Percentiles rank a stretch among this genome's conserved stretches.
These are phyloP conservation scores for Remorina albescens DNA, from an alignment of 2,797 vertebrate species.

Conservation along the genomic window DNA sequence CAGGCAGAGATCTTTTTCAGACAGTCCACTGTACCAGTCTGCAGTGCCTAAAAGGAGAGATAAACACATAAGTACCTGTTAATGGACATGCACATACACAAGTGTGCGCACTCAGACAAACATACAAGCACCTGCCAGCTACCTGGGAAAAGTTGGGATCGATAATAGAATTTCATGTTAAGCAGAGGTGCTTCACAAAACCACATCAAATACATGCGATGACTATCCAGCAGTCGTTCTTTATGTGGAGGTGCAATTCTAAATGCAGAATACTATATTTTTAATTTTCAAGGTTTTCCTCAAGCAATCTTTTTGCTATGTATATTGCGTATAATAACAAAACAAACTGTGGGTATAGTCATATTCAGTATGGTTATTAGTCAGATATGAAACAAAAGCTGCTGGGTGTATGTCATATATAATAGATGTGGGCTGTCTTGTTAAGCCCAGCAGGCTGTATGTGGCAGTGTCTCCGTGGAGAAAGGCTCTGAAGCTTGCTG, in stretches of 20 bases:
- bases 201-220: constrained; percentile 50
- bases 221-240: constrained; percentile 36
- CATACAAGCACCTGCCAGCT: constrained; percentile 67
- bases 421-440: constrained; percentile 84
- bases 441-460: constrained; percentile 81
- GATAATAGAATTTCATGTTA: constrained; percentile 61
- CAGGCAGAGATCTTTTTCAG: constrained; percentile 85
- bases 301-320: constrained; percentile 52
- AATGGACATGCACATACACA: constrained; percentile 78
- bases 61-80: constrained; percentile 88
- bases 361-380: constrained; percentile 77
- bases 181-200: constrained; percentile 61
- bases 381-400: constrained; percentile 83
- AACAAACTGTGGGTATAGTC: constrained; percentile 74
- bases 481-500: constrained; percentile 73
- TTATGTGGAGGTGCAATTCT: constrained; percentile 52
- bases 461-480: constrained; percentile 78
- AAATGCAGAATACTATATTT: constrained; percentile 45
- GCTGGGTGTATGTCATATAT: constrained; percentile 83
- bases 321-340: constrained; percentile 67
- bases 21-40: constrained; percentile 80
- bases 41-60: constrained; percentile 83
- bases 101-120: constrained; percentile 63
- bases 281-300: constrained; percentile 65
- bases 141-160: constrained; percentile 64